phyloP scores from a whole-genome alignment of 2,797 vertebrate genomes.

The Esox lucius region DNA sequence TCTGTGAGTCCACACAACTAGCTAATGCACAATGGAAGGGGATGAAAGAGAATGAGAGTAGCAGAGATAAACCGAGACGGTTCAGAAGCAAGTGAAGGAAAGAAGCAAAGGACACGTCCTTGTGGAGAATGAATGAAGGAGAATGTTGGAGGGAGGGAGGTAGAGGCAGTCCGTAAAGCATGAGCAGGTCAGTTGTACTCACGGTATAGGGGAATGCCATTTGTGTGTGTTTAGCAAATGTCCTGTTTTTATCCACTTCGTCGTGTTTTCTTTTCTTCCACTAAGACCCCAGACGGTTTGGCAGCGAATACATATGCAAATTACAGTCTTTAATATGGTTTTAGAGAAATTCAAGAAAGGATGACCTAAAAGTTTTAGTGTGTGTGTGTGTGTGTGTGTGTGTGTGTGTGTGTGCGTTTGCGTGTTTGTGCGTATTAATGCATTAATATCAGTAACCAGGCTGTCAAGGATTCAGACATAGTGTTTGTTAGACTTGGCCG shows the following conservation, averaged over 20 bases:
- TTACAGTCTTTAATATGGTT: too few relatives aligned
- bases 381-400: slow-evolving; percentile 40
- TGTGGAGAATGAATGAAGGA: neutral
- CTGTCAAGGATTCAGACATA: slow-evolving; percentile 64
- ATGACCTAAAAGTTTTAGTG: slow-evolving; percentile 36
- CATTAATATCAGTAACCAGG: slow-evolving; percentile 61
- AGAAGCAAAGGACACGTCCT: slow-evolving; percentile 8
- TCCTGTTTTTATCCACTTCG: too few relatives aligned
- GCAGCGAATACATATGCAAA: neutral
- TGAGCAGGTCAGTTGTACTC: too few relatives aligned
- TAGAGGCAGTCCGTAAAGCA: too few relatives aligned
- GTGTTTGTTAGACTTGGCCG: slow-evolving; percentile 67
- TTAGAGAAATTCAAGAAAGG: slow-evolving; percentile 45
- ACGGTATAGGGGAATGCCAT: too few relatives aligned
- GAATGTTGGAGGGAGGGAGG: too few relatives aligned
- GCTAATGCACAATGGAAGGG: neutral
- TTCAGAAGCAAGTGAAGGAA: neutral
- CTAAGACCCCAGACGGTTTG: too few relatives aligned
- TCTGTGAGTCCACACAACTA: neutral
- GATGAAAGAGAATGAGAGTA: neutral
- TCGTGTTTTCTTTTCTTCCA: too few relatives aligned
- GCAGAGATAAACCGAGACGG: neutral
- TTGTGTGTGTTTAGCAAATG: too few relatives aligned
- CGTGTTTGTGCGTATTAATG: slow-evolving; percentile 51
- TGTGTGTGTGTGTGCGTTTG: neutral